Evolutionary conservation across 2,888 invertebrate genomes (phyloP).

Genomic region (Phengaris alcon): DNA sequence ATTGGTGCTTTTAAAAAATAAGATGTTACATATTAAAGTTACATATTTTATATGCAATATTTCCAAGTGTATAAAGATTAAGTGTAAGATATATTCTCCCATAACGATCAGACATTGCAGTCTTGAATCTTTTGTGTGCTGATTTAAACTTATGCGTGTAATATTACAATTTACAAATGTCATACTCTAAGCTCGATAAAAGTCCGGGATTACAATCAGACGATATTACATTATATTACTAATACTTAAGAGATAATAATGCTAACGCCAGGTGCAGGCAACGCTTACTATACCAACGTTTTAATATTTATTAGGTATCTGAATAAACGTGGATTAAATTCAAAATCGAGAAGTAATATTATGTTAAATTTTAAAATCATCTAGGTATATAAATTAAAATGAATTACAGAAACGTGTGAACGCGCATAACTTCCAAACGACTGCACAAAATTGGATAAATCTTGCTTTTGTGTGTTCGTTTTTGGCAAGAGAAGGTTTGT

Average conservation of each 20-base stretch:
- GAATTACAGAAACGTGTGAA: no score
- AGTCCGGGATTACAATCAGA: conserved; percentile 13
- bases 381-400: no score
- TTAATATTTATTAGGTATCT: background rate
- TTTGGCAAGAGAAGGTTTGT: no score
- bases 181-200: background rate
- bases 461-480: no score
- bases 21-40: background rate
- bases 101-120: background rate
- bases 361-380: no score
- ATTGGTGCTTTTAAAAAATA: no score
- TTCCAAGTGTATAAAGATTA: background rate
- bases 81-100: background rate
- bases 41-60: background rate
- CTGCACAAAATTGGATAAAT: no score
- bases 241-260: background rate
- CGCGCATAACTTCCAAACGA: no score
- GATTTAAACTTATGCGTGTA: background rate
- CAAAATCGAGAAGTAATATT: no score
- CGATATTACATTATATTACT: background rate
- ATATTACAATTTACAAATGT: conserved; percentile 5
- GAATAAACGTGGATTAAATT: no score
- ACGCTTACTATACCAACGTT: background rate
- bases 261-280: background rate
- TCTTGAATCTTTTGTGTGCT: background rate